Evolutionary conservation across 2,888 invertebrate species (phyloP).

Genomic region (Allophyes oxyacanthae): DNA sequence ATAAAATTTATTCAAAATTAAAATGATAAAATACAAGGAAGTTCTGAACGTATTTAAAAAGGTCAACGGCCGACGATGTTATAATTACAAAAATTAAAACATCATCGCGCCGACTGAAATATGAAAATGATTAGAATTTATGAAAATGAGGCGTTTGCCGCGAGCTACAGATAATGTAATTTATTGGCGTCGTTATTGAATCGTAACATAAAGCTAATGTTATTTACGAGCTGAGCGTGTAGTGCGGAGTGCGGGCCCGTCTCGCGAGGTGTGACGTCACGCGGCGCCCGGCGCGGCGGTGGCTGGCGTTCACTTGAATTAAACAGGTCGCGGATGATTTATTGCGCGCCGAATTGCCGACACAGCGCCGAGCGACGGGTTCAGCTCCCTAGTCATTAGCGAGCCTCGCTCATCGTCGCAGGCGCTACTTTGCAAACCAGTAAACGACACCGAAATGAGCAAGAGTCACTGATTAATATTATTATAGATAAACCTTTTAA

Average conservation of each 20-base stretch:
- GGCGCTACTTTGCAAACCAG: too few relatives aligned
- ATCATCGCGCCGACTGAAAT: constrained; percentile 7
- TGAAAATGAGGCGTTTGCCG: constrained; percentile 10
- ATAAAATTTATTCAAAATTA: too few relatives aligned
- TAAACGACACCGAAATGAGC: too few relatives aligned
- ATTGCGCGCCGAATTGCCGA: too few relatives aligned
- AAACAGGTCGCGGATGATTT: too few relatives aligned
- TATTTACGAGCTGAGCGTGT: constrained; percentile 36
- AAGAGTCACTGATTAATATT: too few relatives aligned
- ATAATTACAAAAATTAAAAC: constrained; percentile 10
- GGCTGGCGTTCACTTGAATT: background rate
- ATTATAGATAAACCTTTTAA: too few relatives aligned
- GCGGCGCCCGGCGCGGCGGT: background rate
- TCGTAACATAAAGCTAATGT: constrained; percentile 42
- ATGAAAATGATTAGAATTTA: constrained; percentile 35
- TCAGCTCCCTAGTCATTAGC: too few relatives aligned
- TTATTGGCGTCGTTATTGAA: constrained; percentile 47
- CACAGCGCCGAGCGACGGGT: too few relatives aligned
- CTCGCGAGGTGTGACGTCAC: constrained; percentile 1
- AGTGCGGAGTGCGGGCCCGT: background rate
- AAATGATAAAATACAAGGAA: too few relatives aligned
- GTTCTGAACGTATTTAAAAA: background rate
- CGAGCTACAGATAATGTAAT: constrained; percentile 28
- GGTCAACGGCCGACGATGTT: constrained; percentile 23
- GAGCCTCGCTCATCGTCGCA: too few relatives aligned